Evolutionary conservation across 2,113 vertebrate genomes (phyloP).

Genomic region (Tonatia bakeri): DNA sequence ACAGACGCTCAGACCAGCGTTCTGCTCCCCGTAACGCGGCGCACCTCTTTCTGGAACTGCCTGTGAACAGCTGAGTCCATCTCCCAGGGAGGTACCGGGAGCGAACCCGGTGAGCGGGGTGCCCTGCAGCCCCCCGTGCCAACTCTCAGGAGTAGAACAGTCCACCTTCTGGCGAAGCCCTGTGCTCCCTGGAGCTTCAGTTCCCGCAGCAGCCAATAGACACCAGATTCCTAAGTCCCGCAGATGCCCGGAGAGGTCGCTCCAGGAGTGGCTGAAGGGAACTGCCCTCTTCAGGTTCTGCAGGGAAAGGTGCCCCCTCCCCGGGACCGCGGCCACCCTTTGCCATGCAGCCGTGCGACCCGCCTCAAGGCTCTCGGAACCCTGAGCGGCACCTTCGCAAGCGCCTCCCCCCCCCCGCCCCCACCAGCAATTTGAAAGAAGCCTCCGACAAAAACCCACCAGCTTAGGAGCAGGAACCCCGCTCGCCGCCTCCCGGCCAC

Average conservation of each 20-base stretch:
- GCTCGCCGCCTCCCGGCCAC: not conserved
- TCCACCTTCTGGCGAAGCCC: not conserved
- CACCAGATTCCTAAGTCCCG: not conserved
- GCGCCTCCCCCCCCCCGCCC: not conserved
- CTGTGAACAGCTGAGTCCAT: not conserved
- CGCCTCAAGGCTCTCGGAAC: not conserved
- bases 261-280: not conserved
- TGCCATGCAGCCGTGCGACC: not conserved
- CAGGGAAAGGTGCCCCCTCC: not conserved
- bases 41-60: not conserved
- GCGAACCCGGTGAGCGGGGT: not conserved
- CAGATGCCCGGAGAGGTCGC: not conserved
- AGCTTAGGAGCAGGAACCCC: not conserved
- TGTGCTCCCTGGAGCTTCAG: not conserved
- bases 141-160: not conserved
- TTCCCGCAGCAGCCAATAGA: not conserved
- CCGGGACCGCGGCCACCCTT: not conserved
- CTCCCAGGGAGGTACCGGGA: not conserved
- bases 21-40: not conserved
- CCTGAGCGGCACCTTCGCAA: not conserved
- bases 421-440: not conserved
- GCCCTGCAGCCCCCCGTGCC: not conserved
- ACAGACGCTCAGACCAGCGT: not conserved
- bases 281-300: not conserved
- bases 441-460: not conserved